Base-by-base conservation (phyloP, 2,888 invertebrate genomes). In the Caenorhabditis sp. region DNA sequence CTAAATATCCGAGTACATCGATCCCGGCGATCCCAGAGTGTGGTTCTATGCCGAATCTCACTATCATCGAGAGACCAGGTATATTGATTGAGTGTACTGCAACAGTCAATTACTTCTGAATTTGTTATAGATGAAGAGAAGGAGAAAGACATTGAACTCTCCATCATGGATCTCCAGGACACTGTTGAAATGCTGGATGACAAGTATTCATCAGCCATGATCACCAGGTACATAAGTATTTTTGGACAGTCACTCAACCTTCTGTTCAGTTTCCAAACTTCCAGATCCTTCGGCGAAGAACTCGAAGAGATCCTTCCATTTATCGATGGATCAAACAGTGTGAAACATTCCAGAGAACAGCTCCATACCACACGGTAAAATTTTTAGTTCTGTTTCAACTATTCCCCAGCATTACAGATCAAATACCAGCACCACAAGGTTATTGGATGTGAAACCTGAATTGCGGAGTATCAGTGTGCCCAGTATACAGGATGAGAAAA, bases 211-310 rank as follows among this genome's bases (percentile, higher is more conserved):
- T 84, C 80, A 22, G 80, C 75, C 2, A 66, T 72, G 47, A 80
- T 80, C 61, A 84, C 84, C 19, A 84, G 84, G 77, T 79, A 72
- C 51, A 28, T 61, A 22, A 44, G 64, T 79, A 64, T 73, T 80
- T 54, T 22, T 5, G 41, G n/a, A 59, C 72, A 64, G 70, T 64
- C 8, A 26, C 2, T 35, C 12, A 12, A 79, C 70, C 56, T 64
- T 70, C 47, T 64, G 19, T 73, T 64, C 49, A 74, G 75, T 31
- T 80, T 70, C 58, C 63, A 77, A 64, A 69, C 58, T 81, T 86
- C 77, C 74, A 87, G 90, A 68, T 90, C 90, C 28, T 91, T 91
- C 76, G 90, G 91, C 19, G 91, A 92, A 41, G 86, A 90, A 51
- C 77, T 91, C 10, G 86, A 87, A 54, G 90, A 90, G 66, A 63